Evolutionary conservation across 2,888 invertebrate genomes (phyloP).

Genomic region (Urechis unicinctus): DNA sequence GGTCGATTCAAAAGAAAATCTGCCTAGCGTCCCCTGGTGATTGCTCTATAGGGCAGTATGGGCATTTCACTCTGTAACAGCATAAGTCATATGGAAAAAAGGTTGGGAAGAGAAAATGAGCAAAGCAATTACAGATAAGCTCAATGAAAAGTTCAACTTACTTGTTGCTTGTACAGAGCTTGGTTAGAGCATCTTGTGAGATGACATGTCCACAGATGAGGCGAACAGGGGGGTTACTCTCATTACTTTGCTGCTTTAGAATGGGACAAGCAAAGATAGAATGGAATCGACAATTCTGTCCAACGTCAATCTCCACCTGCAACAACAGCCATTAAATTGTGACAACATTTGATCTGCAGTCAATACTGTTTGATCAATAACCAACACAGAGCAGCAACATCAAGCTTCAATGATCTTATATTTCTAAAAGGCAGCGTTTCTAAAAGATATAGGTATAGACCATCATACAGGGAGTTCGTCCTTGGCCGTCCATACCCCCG

Average conservation of each 20-base stretch:
- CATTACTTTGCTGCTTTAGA: constrained; percentile 89
- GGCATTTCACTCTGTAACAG: constrained; percentile 84
- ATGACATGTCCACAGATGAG: constrained; percentile 97
- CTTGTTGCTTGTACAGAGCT: constrained; percentile 88
- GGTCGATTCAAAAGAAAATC: constrained; percentile 78
- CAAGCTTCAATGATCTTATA: too few species aligned
- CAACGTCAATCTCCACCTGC: constrained; percentile 91
- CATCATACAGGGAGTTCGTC: constrained; percentile 82
- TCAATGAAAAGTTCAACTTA: constrained; percentile 51
- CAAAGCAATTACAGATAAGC: neutral
- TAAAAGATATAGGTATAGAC: neutral
- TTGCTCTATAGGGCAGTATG: constrained; percentile 97
- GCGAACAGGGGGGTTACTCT: constrained; percentile 94
- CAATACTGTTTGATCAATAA: too few species aligned
- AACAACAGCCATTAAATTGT: too few species aligned
- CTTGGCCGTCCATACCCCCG: constrained; percentile 80
- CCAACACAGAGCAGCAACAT: too few species aligned
- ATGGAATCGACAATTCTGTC: constrained; percentile 84
- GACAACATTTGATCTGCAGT: too few species aligned
- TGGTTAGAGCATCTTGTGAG: constrained; percentile 91
- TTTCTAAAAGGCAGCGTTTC: too few species aligned
- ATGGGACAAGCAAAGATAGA: constrained; percentile 99
- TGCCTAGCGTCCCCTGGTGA: constrained; percentile 84
- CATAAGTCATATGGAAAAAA: neutral
- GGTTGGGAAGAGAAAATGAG: neutral